phyloP scores from a whole-genome alignment of 2,888 invertebrate species.

The Heliconius ismenius region DNA sequence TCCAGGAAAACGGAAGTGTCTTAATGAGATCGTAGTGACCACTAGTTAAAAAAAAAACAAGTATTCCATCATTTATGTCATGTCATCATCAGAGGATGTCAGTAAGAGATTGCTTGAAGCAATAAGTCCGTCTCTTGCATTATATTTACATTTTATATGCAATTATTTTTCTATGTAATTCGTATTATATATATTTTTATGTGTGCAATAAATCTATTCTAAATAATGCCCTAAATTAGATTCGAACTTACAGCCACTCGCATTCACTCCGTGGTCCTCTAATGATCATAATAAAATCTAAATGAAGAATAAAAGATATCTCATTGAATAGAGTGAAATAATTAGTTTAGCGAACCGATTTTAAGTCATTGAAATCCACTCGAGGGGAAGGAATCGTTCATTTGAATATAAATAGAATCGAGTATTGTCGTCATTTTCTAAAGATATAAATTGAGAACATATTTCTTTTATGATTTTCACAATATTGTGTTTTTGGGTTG shows the following conservation, averaged over 20 bases:
- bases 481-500: neutral
- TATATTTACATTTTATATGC: neutral
- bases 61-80: too few relatives aligned
- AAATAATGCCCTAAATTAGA: neutral
- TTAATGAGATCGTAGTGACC: too few relatives aligned
- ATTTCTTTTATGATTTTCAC: neutral
- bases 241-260: neutral
- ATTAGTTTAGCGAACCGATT: slow-evolving; percentile 11
- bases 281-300: neutral
- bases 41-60: too few relatives aligned
- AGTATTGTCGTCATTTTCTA: slow-evolving; percentile 17
- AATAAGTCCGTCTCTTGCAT: neutral
- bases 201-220: neutral
- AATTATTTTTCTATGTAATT: neutral
- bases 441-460: slow-evolving; percentile 5
- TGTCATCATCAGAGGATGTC: too few relatives aligned
- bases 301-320: slow-evolving; percentile 3
- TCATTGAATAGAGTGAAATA: slow-evolving; percentile 4
- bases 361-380: slow-evolving; percentile 1
- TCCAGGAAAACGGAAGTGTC: too few relatives aligned
- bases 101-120: slow-evolving; percentile 1
- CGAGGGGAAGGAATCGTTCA: neutral
- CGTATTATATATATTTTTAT: neutral
- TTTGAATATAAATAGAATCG: slow-evolving; percentile 3
- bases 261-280: too few relatives aligned